A percentile compares a stretch with the other conserved stretches of the same genome.
Evolutionary conservation across 2,888 invertebrate genomes (phyloP).

Genomic region (Rhagonycha fulva): DNA sequence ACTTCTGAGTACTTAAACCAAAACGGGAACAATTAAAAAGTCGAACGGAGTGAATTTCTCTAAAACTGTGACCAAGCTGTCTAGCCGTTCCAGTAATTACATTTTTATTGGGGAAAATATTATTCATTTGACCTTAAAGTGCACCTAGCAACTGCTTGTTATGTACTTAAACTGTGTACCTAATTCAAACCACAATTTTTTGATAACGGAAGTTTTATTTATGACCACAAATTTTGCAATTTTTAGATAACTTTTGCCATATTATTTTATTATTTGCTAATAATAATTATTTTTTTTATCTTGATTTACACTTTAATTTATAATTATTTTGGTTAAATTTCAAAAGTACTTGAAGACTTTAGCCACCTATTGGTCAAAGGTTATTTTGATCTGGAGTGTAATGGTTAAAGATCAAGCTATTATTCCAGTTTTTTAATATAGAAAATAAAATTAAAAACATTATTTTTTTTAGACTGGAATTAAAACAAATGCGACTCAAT

Average conservation of each 20-base stretch:
- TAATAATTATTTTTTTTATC: background rate
- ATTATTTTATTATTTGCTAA: background rate
- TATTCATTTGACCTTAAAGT: background rate
- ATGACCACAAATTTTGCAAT: background rate
- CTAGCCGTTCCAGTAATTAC: background rate
- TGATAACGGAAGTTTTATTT: background rate
- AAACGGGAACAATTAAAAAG: no score
- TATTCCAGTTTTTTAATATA: constrained; percentile 3
- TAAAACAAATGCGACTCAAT: constrained; percentile 82
- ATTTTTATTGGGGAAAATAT: background rate
- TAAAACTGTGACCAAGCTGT: background rate
- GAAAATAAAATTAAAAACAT: background rate
- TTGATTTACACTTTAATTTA: background rate
- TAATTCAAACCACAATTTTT: background rate
- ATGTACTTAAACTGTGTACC: background rate
- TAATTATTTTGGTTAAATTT: background rate
- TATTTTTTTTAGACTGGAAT: constrained; percentile 68
- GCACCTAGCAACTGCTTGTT: background rate
- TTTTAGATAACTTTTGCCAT: background rate
- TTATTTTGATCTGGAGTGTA: background rate
- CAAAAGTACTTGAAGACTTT: background rate
- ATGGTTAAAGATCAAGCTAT: background rate
- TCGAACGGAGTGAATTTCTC: no score
- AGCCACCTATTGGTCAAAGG: background rate
- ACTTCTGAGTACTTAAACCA: no score